phyloP scores from a whole-genome alignment of 2,113 vertebrate genomes.

The Microtus ochrogaster region DNA sequence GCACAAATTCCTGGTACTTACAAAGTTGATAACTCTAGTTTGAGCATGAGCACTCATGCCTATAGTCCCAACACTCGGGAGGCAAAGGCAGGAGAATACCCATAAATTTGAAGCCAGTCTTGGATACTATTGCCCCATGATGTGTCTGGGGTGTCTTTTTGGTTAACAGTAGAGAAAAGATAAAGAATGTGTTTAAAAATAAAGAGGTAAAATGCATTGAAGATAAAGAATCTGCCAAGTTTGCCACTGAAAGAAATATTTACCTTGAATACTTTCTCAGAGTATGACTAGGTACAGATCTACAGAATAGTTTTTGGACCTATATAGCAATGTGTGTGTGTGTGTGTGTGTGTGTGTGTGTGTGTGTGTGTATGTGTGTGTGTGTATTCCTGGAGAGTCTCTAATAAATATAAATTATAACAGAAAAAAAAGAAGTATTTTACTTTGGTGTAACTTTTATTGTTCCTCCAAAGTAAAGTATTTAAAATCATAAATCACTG shows the following conservation, averaged over 20 bases:
- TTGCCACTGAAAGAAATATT: conserved; percentile 25
- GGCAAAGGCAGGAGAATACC: not conserved
- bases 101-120: not conserved
- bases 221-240: not conserved
- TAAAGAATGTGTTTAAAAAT: not conserved
- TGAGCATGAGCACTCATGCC: not conserved
- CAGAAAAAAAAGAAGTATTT: not conserved
- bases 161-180: not conserved
- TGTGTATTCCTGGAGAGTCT: not conserved
- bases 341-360: not conserved
- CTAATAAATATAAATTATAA: not conserved
- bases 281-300: not conserved
- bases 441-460: not conserved
- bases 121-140: not conserved
- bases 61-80: not conserved
- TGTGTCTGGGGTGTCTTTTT: not conserved
- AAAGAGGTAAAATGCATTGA: not conserved
- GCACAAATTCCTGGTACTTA: not conserved
- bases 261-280: not conserved
- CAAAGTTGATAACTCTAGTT: not conserved
- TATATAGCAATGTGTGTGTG: not conserved
- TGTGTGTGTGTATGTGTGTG: not conserved
- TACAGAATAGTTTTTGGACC: not conserved
- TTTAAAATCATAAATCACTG: conserved; percentile 13
- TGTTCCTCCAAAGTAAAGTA: not conserved